Evolutionary conservation across 64 coral and sea anemone genomes (phyloP).

Genomic region (Montipora cactus): DNA sequence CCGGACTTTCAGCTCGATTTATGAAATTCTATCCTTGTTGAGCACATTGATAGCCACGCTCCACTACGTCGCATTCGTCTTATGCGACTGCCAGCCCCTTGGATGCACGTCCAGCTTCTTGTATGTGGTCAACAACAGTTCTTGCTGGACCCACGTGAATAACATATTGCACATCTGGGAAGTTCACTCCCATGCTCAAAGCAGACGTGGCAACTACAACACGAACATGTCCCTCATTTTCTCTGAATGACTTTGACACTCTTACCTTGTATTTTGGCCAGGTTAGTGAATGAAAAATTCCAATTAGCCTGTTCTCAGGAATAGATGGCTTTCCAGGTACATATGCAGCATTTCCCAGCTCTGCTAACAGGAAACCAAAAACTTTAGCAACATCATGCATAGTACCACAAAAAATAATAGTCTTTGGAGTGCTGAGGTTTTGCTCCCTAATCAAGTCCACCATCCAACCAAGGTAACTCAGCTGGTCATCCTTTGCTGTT

Average conservation of each 20-base stretch:
- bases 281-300: conserved; percentile 56
- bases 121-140: conserved; percentile 38
- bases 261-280: conserved; percentile 40
- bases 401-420: conserved; percentile 50
- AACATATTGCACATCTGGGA: conserved; percentile 15
- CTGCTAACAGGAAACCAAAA: conserved; percentile 31
- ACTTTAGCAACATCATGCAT: conserved; percentile 54
- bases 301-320: conserved; percentile 48
- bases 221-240: conserved; percentile 13
- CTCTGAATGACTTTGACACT: conserved; percentile 15
- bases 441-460: conserved; percentile 44
- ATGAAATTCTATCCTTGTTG: no score
- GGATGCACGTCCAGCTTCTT: conserved; percentile 50
- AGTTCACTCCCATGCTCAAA: conserved; percentile 67
- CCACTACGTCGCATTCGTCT: no score
- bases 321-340: not conserved
- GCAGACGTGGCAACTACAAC: conserved; percentile 57
- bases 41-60: no score
- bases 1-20: no score
- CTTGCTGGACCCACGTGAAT: conserved; percentile 43
- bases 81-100: no score
- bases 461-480: conserved; percentile 34
- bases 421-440: not conserved
- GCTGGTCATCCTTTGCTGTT: conserved; percentile 6
- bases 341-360: conserved; percentile 36